Conservation (phyloP, 2,888 invertebrate genomes). For the Sisyra terminalis region DNA sequence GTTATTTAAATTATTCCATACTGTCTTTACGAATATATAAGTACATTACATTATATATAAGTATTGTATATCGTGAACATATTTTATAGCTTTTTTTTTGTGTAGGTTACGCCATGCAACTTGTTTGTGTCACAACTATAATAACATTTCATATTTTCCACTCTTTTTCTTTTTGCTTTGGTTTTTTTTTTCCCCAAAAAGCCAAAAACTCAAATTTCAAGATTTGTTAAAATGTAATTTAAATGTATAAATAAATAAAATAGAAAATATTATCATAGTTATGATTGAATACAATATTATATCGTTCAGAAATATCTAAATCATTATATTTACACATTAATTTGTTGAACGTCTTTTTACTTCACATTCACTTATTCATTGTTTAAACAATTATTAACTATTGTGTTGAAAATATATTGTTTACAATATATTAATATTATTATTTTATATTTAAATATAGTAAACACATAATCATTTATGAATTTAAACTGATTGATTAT, state of each 20-base stretch:
- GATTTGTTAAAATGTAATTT: not conserved
- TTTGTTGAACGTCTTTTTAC: constrained; percentile 9
- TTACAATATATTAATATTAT: constrained; percentile 12
- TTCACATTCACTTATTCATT: constrained; percentile 6
- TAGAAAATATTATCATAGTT: not conserved
- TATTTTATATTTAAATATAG: constrained; percentile 19
- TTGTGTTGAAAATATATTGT: constrained; percentile 26
- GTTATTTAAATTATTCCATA: constrained; percentile 15
- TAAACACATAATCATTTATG: constrained; percentile 20
- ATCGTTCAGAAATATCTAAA: constrained; percentile 4
- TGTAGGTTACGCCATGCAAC: constrained; percentile 3
- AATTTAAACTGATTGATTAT: constrained; percentile 4
- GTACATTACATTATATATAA: constrained; percentile 21
- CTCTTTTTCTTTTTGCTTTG: no score
- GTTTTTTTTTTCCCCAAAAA: no score
- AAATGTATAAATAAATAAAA: not conserved
- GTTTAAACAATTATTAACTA: constrained; percentile 2
- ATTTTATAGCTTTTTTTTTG: constrained; percentile 5
- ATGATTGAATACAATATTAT: not conserved
- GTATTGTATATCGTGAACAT: constrained; percentile 10
- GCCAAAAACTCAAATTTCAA: not conserved
- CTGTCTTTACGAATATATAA: constrained; percentile 20
- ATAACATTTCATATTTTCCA: no score
- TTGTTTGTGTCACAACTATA: not conserved
- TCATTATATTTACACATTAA: constrained; percentile 8